phyloP scores from a whole-genome alignment of 2,888 invertebrate genomes.

The Drosophila formosana region DNA sequence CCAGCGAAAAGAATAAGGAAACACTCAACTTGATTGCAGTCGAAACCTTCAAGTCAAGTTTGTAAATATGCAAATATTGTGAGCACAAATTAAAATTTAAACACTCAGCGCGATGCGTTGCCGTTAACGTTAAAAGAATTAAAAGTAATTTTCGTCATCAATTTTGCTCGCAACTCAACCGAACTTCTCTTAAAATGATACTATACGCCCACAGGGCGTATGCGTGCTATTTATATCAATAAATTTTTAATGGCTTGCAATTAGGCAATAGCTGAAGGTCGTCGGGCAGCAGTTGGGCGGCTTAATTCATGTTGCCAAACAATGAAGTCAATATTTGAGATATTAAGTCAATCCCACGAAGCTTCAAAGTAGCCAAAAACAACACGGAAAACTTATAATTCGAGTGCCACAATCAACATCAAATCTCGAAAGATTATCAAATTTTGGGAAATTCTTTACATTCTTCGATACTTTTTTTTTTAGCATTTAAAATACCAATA shows the following conservation, averaged over 20 bases:
- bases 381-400: neutral
- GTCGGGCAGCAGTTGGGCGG: neutral
- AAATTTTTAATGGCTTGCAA: conserved; percentile 65
- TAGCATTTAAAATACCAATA: too few species aligned
- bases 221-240: conserved; percentile 67
- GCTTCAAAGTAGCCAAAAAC: neutral
- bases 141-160: conserved; percentile 72
- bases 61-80: conserved; percentile 62
- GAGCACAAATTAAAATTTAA: conserved; percentile 65
- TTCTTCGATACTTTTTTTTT: neutral
- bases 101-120: conserved; percentile 77
- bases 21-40: conserved; percentile 72
- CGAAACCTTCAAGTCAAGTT: conserved; percentile 29
- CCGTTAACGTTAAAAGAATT: conserved; percentile 72
- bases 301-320: conserved; percentile 12
- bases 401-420: neutral
- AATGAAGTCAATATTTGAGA: conserved; percentile 15
- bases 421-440: neutral
- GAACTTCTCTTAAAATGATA: conserved; percentile 12
- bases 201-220: conserved; percentile 30
- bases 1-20: conserved; percentile 20
- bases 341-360: conserved; percentile 6
- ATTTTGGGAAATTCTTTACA: too few species aligned
- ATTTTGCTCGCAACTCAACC: conserved; percentile 44
- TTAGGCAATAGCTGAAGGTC: conserved; percentile 47